Evolutionary conservation across 2,797 vertebrate genomes (phyloP).

Genomic region (Pangasius krempfi): DNA sequence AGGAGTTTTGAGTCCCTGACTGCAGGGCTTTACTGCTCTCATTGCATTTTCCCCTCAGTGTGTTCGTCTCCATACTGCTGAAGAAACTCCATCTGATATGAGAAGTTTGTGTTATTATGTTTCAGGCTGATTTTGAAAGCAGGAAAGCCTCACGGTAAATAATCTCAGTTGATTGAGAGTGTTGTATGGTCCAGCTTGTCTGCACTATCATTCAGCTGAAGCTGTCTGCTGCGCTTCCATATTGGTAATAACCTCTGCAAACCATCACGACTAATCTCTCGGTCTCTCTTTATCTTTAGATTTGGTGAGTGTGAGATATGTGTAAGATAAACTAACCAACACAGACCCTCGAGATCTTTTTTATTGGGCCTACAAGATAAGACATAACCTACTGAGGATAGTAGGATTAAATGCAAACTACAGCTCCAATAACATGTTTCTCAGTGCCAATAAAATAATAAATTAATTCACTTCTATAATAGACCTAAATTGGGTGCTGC

Average conservation of each 20-base stretch:
- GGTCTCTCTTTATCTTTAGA: not conserved
- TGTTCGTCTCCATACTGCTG: slow-evolving; percentile 37
- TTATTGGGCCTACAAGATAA: not conserved
- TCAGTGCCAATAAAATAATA: not conserved
- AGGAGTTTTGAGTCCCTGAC: slow-evolving; percentile 35
- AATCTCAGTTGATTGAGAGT: not conserved
- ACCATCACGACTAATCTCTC: not conserved
- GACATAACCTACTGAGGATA: not conserved
- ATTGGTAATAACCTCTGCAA: not conserved
- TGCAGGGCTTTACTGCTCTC: slow-evolving; percentile 41
- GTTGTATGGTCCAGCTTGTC: not conserved
- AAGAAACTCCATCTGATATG: slow-evolving; percentile 28
- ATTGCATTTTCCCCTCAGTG: slow-evolving; percentile 35
- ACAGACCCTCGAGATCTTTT: not conserved
- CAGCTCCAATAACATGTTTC: not conserved
- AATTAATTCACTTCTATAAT: not conserved
- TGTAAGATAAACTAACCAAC: not conserved
- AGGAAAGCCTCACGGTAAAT: not conserved
- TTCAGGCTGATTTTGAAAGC: slow-evolving; percentile 18
- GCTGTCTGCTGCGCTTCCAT: not conserved
- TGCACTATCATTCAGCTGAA: not conserved
- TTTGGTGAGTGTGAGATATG: not conserved
- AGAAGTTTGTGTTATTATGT: slow-evolving; percentile 44
- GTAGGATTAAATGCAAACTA: not conserved
- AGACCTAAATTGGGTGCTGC: not conserved